phyloP scores from a whole-genome alignment of 2,113 vertebrate genomes.

The Myrmophylax atrothorax region DNA sequence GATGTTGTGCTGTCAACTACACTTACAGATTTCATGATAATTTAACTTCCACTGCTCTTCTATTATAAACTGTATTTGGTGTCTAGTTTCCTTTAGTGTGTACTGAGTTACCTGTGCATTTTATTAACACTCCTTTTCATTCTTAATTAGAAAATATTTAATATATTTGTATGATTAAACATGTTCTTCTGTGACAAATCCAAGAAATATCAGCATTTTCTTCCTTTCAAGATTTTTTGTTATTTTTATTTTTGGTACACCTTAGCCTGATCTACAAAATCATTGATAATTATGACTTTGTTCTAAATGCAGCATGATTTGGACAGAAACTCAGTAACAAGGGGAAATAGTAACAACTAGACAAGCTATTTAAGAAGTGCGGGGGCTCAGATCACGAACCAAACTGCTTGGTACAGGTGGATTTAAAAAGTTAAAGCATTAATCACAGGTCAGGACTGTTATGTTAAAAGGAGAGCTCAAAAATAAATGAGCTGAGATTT shows the following conservation, averaged over 20 bases:
- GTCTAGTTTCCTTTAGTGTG: not conserved
- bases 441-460: not conserved
- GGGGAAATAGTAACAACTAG: not conserved
- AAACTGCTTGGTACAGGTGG: not conserved
- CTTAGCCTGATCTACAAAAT: not conserved
- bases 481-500: not conserved
- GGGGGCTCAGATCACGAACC: not conserved
- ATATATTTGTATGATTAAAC: not conserved
- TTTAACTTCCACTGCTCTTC: not conserved
- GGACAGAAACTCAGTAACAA: not conserved
- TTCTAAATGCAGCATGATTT: not conserved
- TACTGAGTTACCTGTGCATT: not conserved
- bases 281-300: not conserved
- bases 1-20: not conserved
- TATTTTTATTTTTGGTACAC: not conserved
- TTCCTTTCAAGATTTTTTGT: not conserved
- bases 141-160: not conserved
- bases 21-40: not conserved
- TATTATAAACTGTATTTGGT: not conserved
- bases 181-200: not conserved
- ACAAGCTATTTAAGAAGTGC: not conserved
- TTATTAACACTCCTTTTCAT: not conserved
- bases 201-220: not conserved
- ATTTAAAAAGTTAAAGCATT: not conserved
- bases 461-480: not conserved